These are phyloP conservation scores for Anthoscopus minutus DNA, from an alignment of 2,113 vertebrate genomes.

Conservation along the genomic window DNA sequence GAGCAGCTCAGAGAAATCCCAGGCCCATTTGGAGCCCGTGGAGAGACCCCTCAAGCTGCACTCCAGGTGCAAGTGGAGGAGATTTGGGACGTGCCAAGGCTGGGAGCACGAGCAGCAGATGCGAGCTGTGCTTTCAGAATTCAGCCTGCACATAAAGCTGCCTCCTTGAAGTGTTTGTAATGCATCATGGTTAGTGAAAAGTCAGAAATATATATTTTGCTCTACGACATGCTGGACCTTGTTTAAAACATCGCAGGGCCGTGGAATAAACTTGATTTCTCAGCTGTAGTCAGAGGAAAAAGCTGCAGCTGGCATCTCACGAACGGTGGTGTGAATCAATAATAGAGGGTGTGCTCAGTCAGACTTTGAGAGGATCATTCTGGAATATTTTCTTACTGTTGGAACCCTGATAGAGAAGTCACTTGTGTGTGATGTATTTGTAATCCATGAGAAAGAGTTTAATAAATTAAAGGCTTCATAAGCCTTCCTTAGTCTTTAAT, in stretches of 20 bases:
- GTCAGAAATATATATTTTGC: not conserved
- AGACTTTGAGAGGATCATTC: not conserved
- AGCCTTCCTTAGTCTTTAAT: constrained; percentile 41
- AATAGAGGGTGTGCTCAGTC: not conserved
- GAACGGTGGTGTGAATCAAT: not conserved
- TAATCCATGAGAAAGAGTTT: constrained; percentile 43
- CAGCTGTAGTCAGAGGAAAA: not conserved
- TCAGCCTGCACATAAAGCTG: not conserved
- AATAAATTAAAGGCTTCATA: constrained; percentile 46
- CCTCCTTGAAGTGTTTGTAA: not conserved
- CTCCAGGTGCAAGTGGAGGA: not conserved
- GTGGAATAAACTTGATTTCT: not conserved
- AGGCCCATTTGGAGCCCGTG: not conserved
- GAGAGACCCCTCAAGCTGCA: not conserved
- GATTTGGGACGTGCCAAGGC: not conserved
- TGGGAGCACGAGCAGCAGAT: not conserved
- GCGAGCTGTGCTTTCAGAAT: not conserved
- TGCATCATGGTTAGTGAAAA: not conserved
- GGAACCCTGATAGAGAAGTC: not conserved
- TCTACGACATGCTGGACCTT: not conserved
- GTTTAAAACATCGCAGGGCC: not conserved
- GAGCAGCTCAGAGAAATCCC: not conserved
- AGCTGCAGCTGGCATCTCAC: not conserved
- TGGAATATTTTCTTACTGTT: not conserved
- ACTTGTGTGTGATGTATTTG: constrained; percentile 4